Conservation (phyloP, 2,888 invertebrate genomes). For the Digitonthophagus gazella region DNA sequence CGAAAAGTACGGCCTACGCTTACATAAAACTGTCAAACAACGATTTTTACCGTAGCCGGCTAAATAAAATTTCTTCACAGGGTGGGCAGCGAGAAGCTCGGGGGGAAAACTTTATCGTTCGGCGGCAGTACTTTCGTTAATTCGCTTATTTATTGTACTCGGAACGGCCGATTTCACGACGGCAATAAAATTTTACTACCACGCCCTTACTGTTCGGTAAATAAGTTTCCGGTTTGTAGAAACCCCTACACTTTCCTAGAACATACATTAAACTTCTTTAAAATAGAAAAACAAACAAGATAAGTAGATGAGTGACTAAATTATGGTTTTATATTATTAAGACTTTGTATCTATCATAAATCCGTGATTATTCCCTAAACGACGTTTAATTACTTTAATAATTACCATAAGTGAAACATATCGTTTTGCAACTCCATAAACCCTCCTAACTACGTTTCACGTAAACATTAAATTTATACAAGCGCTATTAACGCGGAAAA, state of each 20-base stretch:
- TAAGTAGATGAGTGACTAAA: too few relatives aligned
- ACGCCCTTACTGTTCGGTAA: constrained; percentile 25
- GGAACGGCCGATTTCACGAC: constrained; percentile 29
- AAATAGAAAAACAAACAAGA: too few relatives aligned
- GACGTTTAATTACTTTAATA: not conserved
- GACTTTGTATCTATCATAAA: not conserved
- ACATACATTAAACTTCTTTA: too few relatives aligned
- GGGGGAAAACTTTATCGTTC: constrained; percentile 29
- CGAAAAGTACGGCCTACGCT: constrained; percentile 4
- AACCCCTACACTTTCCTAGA: not conserved
- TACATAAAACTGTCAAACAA: constrained; percentile 16
- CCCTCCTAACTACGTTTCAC: not conserved
- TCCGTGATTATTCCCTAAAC: not conserved
- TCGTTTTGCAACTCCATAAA: not conserved
- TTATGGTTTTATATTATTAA: not conserved
- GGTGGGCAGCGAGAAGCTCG: not conserved
- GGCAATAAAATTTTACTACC: constrained; percentile 32
- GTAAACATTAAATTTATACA: not conserved
- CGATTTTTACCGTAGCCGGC: constrained; percentile 8
- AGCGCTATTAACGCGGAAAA: not conserved
- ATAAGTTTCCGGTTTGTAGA: constrained; percentile 21
- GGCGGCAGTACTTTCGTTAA: constrained; percentile 31
- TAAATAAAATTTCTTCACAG: constrained; percentile 1
- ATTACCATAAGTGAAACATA: not conserved
- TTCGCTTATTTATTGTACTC: constrained; percentile 31